Evolutionary conservation across 92 coral and sea anemone genomes (phyloP), one percentile per base, ranked within the genome.

Genomic region (Phenganax subtilis): DNA sequence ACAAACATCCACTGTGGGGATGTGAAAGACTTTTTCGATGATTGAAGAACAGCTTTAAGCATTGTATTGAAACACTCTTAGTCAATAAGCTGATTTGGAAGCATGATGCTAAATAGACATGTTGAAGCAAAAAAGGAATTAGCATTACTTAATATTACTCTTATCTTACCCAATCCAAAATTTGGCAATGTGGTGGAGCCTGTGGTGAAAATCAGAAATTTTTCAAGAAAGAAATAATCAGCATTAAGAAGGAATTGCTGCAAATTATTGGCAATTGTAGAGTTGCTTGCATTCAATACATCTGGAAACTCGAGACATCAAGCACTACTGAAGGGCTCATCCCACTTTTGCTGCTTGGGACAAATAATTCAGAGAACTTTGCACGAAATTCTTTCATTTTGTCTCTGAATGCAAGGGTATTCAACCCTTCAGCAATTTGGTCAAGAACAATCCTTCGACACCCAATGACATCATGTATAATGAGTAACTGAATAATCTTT

Each of bases 71-170:
- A 90, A 56, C 71, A 76, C 14, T 70, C 89, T 51, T 84, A 56
- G 60, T 83, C 85, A 70, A 85, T 72, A 55, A 90, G 88, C 30
- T 71, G 44, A 17, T 77, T 75, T 62, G 93, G 91, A 28, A 90
- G 70, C 9, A 91, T 88, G 11, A 90, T 20, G 30, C 67, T 17
- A 63, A 62, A 86, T 15, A 86, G 62, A 68, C 91, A 88, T 7
- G 93, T 84, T 55, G 91, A 90, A 10, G 93, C 89, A 88, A 88
- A 88, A 27, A 90, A 86, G 12, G 93, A 69, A 17, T 80, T 72
- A 16, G 62, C 66, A 47, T 81, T 53, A 16, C 88, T 88, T 84
- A 88, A 90, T 77, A 86, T 86, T 0, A 90, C 82, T 12, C 54
- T 66, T 75, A 90, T 88, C 69, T 53, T 88, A 14, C 88, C 82